phyloP scores from a whole-genome alignment of 2,888 invertebrate genomes.

The Hypselothyrea guttata region DNA sequence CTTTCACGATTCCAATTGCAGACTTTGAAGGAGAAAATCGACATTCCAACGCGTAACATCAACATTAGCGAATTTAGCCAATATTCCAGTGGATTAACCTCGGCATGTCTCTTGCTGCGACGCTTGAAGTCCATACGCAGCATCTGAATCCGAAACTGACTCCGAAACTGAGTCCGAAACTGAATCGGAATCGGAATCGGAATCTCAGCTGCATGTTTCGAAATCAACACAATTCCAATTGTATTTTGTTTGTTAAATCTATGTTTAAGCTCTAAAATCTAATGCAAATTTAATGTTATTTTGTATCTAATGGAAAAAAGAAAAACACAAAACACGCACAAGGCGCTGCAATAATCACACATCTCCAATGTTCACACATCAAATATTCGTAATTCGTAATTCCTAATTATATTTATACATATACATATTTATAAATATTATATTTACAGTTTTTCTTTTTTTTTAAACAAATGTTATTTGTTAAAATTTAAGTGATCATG shows the following conservation, averaged over 20 bases:
- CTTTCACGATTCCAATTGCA: constrained; percentile 83
- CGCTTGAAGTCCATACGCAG: constrained; percentile 82
- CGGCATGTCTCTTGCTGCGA: constrained; percentile 89
- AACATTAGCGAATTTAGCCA: constrained; percentile 91
- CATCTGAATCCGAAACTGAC: too few species aligned
- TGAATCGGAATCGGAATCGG: too few species aligned
- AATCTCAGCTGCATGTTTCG: neutral
- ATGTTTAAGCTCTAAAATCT: too few species aligned
- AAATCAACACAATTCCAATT: too few species aligned
- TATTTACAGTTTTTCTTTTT: too few species aligned
- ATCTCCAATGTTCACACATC: too few species aligned
- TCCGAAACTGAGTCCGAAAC: too few species aligned
- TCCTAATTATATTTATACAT: constrained; percentile 22
- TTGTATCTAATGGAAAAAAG: too few species aligned
- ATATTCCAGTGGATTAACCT: constrained; percentile 90
- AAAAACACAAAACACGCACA: constrained; percentile 47
- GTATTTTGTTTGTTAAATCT: too few species aligned
- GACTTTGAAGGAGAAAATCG: constrained; percentile 93
- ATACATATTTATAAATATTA: constrained; percentile 13
- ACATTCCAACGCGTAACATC: constrained; percentile 90
- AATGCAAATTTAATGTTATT: too few species aligned
- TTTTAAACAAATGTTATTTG: constrained; percentile 50
- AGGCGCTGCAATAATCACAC: constrained; percentile 12
- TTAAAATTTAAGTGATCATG: constrained; percentile 56
- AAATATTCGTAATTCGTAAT: constrained; percentile 36